Percentiles rank a stretch among this genome's conserved stretches.
phyloP scores from a whole-genome alignment of 2,113 vertebrate genomes.

The Megaceryle maxima region DNA sequence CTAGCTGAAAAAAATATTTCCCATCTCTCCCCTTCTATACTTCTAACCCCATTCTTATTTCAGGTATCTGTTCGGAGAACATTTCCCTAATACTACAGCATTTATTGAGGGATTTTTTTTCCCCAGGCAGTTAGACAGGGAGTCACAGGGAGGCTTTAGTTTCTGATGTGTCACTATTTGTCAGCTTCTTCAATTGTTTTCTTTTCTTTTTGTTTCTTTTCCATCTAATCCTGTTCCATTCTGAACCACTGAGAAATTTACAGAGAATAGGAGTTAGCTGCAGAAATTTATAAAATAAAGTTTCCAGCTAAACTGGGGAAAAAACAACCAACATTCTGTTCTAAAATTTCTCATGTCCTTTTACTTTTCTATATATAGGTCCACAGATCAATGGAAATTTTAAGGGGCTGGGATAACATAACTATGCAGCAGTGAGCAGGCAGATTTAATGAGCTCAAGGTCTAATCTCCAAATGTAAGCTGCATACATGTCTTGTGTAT shows the following conservation, averaged over 20 bases:
- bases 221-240: background rate
- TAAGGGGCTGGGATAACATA: background rate
- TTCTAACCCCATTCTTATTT: background rate
- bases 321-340: background rate
- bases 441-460: background rate
- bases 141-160: background rate
- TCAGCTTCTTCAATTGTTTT: background rate
- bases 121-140: background rate
- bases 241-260: background rate
- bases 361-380: background rate
- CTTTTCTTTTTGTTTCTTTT: background rate
- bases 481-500: background rate
- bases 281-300: background rate
- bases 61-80: background rate
- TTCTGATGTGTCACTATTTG: background rate
- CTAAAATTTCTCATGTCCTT: background rate
- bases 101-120: background rate
- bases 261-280: background rate
- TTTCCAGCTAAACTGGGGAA: background rate
- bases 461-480: background rate
- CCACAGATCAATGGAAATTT: background rate
- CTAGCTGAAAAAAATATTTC: background rate
- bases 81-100: background rate
- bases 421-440: background rate
- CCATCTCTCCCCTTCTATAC: background rate